Percentiles rank a stretch among this genome's conserved stretches.
These are phyloP conservation scores for Parauchenoglanis punctatus DNA, from an alignment of 2,797 vertebrate genomes.

Conservation along the genomic window DNA sequence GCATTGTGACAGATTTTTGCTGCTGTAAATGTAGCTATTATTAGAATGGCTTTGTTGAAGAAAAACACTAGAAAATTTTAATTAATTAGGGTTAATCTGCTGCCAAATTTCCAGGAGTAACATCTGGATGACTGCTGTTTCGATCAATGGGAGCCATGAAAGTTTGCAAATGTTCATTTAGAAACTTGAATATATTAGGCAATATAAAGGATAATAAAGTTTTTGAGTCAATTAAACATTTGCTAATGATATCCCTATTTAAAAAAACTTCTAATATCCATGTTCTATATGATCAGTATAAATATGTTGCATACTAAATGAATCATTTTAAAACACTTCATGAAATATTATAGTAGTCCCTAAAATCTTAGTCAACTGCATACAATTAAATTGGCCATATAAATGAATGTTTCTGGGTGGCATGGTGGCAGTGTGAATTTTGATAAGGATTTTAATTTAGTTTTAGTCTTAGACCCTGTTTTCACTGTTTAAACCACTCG, in stretches of 20 bases:
- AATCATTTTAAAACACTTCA: neutral
- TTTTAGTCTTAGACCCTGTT: too few species aligned
- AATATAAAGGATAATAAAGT: neutral
- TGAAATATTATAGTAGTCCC: neutral
- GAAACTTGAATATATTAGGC: neutral
- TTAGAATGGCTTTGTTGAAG: neutral
- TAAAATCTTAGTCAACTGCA: neutral
- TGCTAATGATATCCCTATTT: neutral
- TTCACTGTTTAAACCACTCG: too few species aligned
- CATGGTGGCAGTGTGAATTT: neutral
- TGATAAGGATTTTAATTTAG: too few species aligned
- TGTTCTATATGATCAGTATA: neutral
- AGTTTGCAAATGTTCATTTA: conserved; percentile 1
- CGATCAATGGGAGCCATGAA: neutral
- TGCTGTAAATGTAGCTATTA: neutral
- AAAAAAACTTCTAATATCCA: neutral
- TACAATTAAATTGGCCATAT: neutral
- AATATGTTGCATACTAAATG: neutral
- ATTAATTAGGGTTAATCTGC: conserved; percentile 46
- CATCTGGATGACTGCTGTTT: conserved; percentile 37
- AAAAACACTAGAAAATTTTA: neutral
- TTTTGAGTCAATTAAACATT: neutral
- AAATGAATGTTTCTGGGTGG: neutral
- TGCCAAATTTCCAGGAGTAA: conserved; percentile 40
- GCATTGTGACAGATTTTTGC: conserved; percentile 30